Conservation (phyloP, 2,797 vertebrate species). For the Gymnoscopelus braueri region DNA sequence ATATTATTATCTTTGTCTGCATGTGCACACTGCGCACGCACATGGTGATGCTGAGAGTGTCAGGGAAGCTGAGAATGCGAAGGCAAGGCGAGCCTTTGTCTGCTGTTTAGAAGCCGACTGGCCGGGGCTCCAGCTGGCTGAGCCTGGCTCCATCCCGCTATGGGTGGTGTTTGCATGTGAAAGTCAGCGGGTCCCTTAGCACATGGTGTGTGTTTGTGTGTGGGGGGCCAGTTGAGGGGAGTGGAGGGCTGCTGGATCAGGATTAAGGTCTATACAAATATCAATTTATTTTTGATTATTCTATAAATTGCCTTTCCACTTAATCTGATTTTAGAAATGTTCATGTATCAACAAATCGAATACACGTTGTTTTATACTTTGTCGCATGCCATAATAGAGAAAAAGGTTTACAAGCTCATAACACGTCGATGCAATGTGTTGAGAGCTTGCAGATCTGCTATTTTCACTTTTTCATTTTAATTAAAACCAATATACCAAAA, state of each 20-base stretch:
- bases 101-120: constrained; percentile 37
- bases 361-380: too few relatives aligned
- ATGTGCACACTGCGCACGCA: constrained; percentile 11
- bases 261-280: constrained; percentile 21
- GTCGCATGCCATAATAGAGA: too few relatives aligned
- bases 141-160: constrained; percentile 43
- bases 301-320: too few relatives aligned
- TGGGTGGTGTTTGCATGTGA: constrained; percentile 61
- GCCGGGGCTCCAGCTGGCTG: constrained; percentile 71
- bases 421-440: too few relatives aligned
- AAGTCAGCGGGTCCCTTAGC: constrained; percentile 72
- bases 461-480: too few relatives aligned
- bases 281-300: too few relatives aligned
- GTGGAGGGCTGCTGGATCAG: constrained; percentile 58
- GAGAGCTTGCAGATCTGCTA: too few relatives aligned
- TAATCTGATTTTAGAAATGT: too few relatives aligned
- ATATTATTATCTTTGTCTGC: constrained; percentile 8
- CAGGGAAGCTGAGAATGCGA: constrained; percentile 60
- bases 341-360: too few relatives aligned
- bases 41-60: constrained; percentile 52
- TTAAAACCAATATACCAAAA: too few relatives aligned
- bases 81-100: constrained; percentile 67
- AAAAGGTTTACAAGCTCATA: too few relatives aligned
- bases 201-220: constrained; percentile 32
- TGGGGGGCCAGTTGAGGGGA: not conserved